phyloP scores from a whole-genome alignment of 2,113 vertebrate genomes.

The Laticauda laticaudata region DNA sequence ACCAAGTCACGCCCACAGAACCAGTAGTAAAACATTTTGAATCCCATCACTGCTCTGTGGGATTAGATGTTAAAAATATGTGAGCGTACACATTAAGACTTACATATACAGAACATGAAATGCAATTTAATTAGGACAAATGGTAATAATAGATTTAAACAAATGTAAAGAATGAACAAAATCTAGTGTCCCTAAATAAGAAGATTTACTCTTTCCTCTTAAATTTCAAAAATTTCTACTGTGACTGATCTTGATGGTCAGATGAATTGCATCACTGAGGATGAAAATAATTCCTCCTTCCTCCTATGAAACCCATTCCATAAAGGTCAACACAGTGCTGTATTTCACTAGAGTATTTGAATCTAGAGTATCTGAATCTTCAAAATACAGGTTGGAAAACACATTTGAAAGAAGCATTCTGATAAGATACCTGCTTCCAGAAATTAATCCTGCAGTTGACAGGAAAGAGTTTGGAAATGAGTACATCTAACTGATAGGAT shows the following conservation, averaged over 20 bases:
- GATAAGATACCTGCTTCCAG: constrained; percentile 33
- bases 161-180: neutral
- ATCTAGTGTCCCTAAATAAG: neutral
- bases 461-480: neutral
- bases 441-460: constrained; percentile 8
- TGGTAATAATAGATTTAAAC: neutral
- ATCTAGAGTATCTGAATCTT: neutral
- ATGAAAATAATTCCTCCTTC: neutral
- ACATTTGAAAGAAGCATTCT: constrained; percentile 16
- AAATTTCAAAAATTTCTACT: neutral
- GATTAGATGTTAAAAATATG: neutral
- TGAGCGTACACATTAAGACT: neutral
- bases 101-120: neutral
- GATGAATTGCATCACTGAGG: neutral
- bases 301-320: neutral
- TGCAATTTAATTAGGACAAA: neutral
- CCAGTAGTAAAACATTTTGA: too few species aligned
- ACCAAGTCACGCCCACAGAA: too few species aligned
- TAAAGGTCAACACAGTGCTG: neutral
- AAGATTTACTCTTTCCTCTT: neutral
- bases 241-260: neutral
- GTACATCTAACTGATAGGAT: neutral
- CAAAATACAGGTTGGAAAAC: neutral
- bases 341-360: neutral
- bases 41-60: too few species aligned